Conservation (phyloP, 2,797 vertebrate species). For the Urocyon cinereoargenteus region DNA sequence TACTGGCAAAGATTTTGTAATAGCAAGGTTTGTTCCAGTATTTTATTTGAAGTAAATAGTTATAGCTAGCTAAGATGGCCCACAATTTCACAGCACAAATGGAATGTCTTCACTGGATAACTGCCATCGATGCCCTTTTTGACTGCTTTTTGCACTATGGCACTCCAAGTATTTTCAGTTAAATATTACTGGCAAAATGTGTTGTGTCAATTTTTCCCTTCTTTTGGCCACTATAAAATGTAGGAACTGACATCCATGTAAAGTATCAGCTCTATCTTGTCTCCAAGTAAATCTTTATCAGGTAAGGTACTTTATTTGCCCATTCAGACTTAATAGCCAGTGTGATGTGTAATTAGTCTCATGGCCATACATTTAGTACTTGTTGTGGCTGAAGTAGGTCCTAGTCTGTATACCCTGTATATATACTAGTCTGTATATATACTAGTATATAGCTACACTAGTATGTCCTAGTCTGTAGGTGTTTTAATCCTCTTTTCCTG, state of each 20-base stretch:
- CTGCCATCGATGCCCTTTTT: background rate
- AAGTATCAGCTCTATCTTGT: background rate
- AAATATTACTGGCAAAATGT: background rate
- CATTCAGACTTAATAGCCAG: background rate
- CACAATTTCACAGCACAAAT: background rate
- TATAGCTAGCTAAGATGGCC: background rate
- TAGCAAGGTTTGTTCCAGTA: background rate
- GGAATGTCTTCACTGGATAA: background rate
- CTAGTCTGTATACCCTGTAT: background rate
- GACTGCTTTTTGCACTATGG: background rate
- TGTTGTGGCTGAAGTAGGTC: background rate
- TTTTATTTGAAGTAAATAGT: conserved; percentile 28
- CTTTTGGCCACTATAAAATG: background rate
- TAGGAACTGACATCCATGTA: background rate
- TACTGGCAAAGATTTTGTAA: background rate
- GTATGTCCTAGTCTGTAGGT: no score
- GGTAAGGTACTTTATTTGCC: background rate
- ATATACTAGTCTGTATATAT: no score
- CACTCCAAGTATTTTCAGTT: background rate
- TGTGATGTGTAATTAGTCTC: background rate
- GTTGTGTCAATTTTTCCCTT: background rate
- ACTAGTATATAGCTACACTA: background rate
- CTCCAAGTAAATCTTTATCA: background rate
- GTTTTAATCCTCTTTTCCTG: background rate
- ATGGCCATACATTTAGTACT: background rate